phyloP scores from a whole-genome alignment of 2,797 vertebrate genomes.

The Martes flavigula region DNA sequence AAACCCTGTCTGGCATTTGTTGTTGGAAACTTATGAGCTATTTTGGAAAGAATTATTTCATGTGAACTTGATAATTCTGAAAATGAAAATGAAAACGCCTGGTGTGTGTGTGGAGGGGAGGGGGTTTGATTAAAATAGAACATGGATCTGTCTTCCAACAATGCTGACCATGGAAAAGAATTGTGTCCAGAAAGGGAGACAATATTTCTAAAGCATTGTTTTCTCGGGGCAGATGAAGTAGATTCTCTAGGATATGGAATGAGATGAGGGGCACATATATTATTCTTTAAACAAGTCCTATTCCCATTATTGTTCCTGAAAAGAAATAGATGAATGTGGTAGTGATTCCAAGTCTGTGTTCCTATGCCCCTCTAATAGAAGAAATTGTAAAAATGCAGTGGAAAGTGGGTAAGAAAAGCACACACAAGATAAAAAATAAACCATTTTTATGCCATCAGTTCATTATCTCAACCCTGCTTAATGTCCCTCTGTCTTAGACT shows the following conservation, averaged over 20 bases:
- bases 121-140: conserved; percentile 42
- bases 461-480: conserved; percentile 37
- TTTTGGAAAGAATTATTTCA: conserved; percentile 48
- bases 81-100: background rate
- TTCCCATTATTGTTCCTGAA: background rate
- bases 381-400: background rate
- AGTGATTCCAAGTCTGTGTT: background rate
- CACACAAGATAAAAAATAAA: background rate
- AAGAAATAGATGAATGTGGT: background rate
- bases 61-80: conserved; percentile 38
- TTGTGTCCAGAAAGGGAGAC: background rate
- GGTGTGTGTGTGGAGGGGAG: background rate
- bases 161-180: background rate
- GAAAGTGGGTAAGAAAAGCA: background rate
- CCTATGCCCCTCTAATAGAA: background rate
- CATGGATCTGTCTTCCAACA: background rate
- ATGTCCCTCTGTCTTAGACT: conserved; percentile 12
- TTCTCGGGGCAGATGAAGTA: background rate
- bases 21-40: background rate
- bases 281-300: background rate
- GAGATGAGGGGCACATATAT: background rate
- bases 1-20: conserved; percentile 8
- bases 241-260: background rate
- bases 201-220: background rate
- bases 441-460: background rate